phyloP scores from a whole-genome alignment of 2,113 vertebrate species.

The Eleginops maclovinus region DNA sequence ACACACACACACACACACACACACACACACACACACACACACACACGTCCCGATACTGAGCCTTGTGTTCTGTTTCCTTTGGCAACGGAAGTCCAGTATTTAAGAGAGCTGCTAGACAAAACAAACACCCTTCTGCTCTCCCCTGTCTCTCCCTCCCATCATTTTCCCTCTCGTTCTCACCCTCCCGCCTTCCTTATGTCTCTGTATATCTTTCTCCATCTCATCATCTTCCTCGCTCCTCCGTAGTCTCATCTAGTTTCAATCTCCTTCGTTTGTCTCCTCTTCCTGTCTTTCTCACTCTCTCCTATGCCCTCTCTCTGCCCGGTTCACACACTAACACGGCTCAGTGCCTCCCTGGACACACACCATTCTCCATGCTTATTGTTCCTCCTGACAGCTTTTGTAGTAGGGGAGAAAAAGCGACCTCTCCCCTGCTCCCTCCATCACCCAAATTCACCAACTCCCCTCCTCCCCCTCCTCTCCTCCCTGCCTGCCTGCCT shows the following conservation, averaged over 20 bases:
- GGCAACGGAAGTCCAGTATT: conserved; percentile 79
- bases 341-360: conserved; percentile 83
- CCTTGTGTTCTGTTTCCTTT: conserved; percentile 77
- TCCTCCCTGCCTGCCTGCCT: conserved; percentile 33
- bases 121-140: conserved; percentile 73
- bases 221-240: conserved; percentile 32
- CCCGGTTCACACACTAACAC: conserved; percentile 80
- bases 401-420: conserved; percentile 82
- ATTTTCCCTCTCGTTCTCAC: conserved; percentile 20
- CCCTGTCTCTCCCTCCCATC: conserved; percentile 44
- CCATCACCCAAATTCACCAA: conserved; percentile 57
- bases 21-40: conserved; percentile 34
- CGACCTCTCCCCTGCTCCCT: conserved; percentile 59
- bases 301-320: conserved; percentile 49
- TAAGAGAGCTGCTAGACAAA: conserved; percentile 78
- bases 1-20: too few relatives aligned
- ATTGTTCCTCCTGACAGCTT: conserved; percentile 85
- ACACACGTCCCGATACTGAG: conserved; percentile 54
- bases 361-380: conserved; percentile 83
- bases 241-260: conserved; percentile 25
- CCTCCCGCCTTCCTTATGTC: conserved; percentile 6
- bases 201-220: conserved; percentile 20
- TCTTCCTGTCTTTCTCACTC: conserved; percentile 18
- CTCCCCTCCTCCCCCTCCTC: conserved; percentile 18
- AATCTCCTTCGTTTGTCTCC: conserved; percentile 43